phyloP scores from a whole-genome alignment of 2,797 vertebrate species.

The Sebastes umbrosus region DNA sequence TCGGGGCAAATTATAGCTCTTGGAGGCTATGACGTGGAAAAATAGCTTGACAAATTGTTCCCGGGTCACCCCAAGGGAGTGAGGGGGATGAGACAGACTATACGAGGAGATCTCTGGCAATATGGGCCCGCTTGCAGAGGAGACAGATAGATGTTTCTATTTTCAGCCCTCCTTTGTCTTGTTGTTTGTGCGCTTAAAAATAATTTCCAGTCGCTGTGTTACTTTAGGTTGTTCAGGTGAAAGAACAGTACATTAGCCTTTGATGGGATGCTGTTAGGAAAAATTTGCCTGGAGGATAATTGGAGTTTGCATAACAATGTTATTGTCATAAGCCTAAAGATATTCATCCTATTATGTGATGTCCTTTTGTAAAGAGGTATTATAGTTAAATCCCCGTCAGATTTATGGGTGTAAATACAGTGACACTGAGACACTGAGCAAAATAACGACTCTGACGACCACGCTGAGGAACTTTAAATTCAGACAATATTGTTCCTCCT shows the following conservation, averaged over 20 bases:
- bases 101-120: constrained; percentile 31
- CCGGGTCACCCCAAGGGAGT: constrained; percentile 55
- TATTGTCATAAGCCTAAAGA: neutral
- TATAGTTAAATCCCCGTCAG: constrained; percentile 20
- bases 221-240: constrained; percentile 10
- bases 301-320: constrained; percentile 13
- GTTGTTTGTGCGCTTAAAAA: constrained; percentile 39
- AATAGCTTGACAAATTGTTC: constrained; percentile 71
- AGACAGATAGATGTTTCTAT: constrained; percentile 53
- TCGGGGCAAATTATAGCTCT: constrained; percentile 62
- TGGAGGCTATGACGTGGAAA: constrained; percentile 62
- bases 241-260: constrained; percentile 21
- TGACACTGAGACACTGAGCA: constrained; percentile 10
- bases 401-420: constrained; percentile 32
- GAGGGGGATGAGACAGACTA: constrained; percentile 46
- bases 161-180: constrained; percentile 39
- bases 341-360: constrained; percentile 3
- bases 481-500: constrained; percentile 31
- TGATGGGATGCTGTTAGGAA: neutral
- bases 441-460: constrained; percentile 17
- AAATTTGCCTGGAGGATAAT: constrained; percentile 9
- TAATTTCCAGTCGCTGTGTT: constrained; percentile 24
- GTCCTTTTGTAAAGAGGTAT: constrained; percentile 12
- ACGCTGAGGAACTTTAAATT: constrained; percentile 18
- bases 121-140: constrained; percentile 22